Conservation (phyloP, 2,888 invertebrate genomes). For the Euzophera pinguis region DNA sequence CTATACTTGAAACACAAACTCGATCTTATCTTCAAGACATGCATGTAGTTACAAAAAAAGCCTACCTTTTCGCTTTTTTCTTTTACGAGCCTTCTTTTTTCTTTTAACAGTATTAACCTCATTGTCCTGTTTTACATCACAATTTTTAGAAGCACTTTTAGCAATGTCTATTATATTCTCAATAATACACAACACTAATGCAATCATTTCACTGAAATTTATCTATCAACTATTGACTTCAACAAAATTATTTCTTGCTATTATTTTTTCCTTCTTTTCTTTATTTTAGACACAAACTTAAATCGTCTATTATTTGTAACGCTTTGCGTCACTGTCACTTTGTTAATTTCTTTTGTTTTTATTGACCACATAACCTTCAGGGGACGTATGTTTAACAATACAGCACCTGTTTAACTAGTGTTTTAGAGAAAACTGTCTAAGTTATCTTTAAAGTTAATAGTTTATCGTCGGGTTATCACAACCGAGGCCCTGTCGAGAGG, state of each 20-base stretch:
- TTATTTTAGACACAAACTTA: slow-evolving; percentile 35
- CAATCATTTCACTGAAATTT: slow-evolving; percentile 48
- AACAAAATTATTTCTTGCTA: not conserved
- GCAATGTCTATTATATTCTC: slow-evolving; percentile 51
- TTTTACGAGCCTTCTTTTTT: slow-evolving; percentile 29
- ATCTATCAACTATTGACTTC: slow-evolving; percentile 22
- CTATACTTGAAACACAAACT: too few species aligned
- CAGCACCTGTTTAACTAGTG: slow-evolving; percentile 33
- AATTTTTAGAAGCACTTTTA: slow-evolving; percentile 31
- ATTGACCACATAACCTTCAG: slow-evolving; percentile 40
- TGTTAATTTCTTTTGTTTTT: slow-evolving; percentile 27
- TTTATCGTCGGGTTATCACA: slow-evolving; percentile 34
- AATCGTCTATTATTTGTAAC: slow-evolving; percentile 23
- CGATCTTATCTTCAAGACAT: not conserved
- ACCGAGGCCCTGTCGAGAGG: slow-evolving; percentile 27
- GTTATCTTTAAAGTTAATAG: slow-evolving; percentile 24
- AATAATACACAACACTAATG: slow-evolving; percentile 53
- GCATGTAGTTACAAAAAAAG: not conserved
- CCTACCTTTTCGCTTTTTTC: slow-evolving; percentile 33
- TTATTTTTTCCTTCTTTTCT: slow-evolving; percentile 46
- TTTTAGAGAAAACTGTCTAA: slow-evolving; percentile 25
- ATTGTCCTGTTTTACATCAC: slow-evolving; percentile 16
- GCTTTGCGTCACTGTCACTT: slow-evolving; percentile 19
- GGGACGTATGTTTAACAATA: slow-evolving; percentile 24
- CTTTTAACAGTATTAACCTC: slow-evolving; percentile 18